These are phyloP conservation scores for Brachyalestes nurse DNA, from an alignment of 2,797 vertebrate genomes.

Conservation along the genomic window DNA sequence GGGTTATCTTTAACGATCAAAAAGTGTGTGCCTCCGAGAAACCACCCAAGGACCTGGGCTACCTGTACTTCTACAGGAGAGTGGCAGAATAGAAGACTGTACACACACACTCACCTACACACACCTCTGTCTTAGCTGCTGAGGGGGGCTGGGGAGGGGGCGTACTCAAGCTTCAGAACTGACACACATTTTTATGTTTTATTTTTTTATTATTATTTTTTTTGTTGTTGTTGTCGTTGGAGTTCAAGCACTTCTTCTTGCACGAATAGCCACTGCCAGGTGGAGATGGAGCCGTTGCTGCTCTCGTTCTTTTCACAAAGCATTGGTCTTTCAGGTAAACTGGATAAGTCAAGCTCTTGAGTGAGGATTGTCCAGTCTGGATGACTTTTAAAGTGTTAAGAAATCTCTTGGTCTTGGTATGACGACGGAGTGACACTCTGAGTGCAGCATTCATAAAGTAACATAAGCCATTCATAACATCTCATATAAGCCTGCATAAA, in stretches of 20 bases:
- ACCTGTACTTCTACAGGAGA: conserved; percentile 98
- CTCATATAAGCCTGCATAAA: neutral
- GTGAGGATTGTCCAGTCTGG: neutral
- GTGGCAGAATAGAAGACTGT: conserved; percentile 84
- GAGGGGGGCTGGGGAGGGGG: conserved; percentile 51
- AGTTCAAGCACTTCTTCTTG: conserved; percentile 51
- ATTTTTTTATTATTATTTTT: neutral
- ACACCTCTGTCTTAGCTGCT: conserved; percentile 66
- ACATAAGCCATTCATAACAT: neutral
- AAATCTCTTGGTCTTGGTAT: neutral
- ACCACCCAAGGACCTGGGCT: conserved; percentile 97
- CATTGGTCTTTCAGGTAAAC: neutral
- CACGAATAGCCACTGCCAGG: conserved; percentile 12
- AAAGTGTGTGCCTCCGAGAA: conserved; percentile 99
- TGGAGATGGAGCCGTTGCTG: neutral
- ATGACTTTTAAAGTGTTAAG: neutral
- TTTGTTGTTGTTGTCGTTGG: neutral
- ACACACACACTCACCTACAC: conserved; percentile 36
- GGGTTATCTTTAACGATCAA: conserved; percentile 99
- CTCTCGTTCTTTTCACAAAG: neutral
- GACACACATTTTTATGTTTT: conserved; percentile 34
- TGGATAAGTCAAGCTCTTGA: neutral
- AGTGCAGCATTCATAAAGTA: too few relatives aligned
- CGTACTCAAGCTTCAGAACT: conserved; percentile 53
- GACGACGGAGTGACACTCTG: too few relatives aligned